Percentiles rank a stretch among this genome's conserved stretches.
Evolutionary conservation across 2,797 vertebrate species (phyloP).

Genomic region (Acrossocheilus wenchowensis): DNA sequence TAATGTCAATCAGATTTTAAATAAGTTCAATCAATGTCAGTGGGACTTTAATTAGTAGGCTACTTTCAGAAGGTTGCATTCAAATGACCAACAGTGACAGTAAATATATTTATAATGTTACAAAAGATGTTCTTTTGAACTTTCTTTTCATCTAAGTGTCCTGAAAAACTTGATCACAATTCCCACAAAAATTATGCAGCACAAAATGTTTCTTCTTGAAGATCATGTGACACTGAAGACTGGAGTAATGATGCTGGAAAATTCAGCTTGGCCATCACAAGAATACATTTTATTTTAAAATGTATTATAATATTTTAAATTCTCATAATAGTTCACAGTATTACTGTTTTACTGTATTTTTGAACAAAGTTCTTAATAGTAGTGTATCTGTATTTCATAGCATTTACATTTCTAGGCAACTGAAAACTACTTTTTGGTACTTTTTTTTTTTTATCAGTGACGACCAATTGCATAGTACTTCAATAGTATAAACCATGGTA

Average conservation of each 20-base stretch:
- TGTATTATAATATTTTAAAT: not conserved
- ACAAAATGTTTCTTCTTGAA: not conserved
- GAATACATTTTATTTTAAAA: not conserved
- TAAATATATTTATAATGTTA: not conserved
- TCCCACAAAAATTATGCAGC: not conserved
- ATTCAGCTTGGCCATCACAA: not conserved
- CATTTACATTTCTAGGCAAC: not conserved
- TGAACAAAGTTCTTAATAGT: not conserved
- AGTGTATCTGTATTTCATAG: not conserved
- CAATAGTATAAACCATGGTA: not conserved
- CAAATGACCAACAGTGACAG: too few relatives aligned
- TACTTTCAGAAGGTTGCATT: not conserved
- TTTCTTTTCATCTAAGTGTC: not conserved
- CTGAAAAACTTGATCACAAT: not conserved
- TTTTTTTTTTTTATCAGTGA: not conserved
- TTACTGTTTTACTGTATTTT: not conserved
- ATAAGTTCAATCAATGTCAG: not conserved
- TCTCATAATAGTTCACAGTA: not conserved
- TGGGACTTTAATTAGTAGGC: not conserved
- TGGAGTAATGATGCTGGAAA: not conserved
- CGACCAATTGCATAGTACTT: not conserved
- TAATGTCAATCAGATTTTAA: not conserved
- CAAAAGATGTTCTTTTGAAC: not conserved
- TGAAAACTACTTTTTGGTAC: not conserved
- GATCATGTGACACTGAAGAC: not conserved